Base-by-base conservation (phyloP, 2,888 invertebrate genomes). In the Matsumyia berberina region DNA sequence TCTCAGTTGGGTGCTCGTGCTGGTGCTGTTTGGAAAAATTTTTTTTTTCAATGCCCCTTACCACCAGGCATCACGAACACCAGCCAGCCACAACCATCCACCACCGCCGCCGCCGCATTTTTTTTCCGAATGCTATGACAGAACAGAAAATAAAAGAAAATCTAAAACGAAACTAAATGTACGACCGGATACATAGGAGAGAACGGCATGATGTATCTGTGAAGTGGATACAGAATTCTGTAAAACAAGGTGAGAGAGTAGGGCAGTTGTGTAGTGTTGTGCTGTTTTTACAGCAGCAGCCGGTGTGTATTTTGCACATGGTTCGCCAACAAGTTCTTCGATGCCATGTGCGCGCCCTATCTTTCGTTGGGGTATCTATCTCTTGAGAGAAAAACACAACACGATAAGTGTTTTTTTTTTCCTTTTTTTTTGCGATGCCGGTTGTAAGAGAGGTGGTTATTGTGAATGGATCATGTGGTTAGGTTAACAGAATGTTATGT, bases 311-410 rank as follows among this genome's bases (percentile, higher is more conserved):
- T 57, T 72, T 60, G 58, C 70, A 72, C 70, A 81, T 76, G 81
- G 69, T 51, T 11, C 9, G 42, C 70, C 78, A 81, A 81, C 81
- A 81, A 70, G 81, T 81, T 76, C 49, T 49, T 51, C 4, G 15
- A n/a, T 33, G 72, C 82, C 82, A 82, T 82, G 82, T 82, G 82
- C 82, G 55, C 66, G 29, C 19, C 31, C 19, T 39, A 42, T 57
- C 7, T 51, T 46, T 58, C 53, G 55, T 66, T 66, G 51, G 39
- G 66, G 49, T 51, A 44, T 62, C 17, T 49, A 17, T 67, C 37
- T 39, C 49, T 19, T 31, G 35, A 24, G 55, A 69, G 73, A 33
- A 39, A n/a, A n/a, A 44, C 64, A n/a, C 11, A 70, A 64, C 62
- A 66, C 58, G 72, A 72, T 77, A 77, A 82, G 77, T 70, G 70